Evolutionary conservation across 2,888 invertebrate genomes (phyloP), one percentile per base, ranked within the genome.

Genomic region (Agrypnus murinus): DNA sequence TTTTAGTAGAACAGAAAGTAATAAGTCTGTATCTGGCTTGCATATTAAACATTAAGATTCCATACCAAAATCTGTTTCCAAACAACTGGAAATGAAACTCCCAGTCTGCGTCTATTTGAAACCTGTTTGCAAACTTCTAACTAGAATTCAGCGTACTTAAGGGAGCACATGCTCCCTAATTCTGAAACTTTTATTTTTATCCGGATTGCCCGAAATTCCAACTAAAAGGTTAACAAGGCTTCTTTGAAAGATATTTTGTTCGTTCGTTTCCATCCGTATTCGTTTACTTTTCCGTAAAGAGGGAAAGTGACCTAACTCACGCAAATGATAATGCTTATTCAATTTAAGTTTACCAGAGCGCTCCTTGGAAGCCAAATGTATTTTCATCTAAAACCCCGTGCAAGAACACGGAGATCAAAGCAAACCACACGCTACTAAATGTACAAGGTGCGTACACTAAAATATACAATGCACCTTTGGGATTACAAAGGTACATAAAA

Each of bases 401-500:
- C 34, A 36, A 55, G 53, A 34, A 7, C 36, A n/a, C n/a, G 36
- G 7, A 55, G 53, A 55, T 55, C 53, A 55, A 55, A 55, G 53
- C 34, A 55, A 50, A 34, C 53, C 53, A 17, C 53, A 55, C 53
- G 53, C 34, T 55, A 17, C 34, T 36, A 36, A 32, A 14, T 36
- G 34, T 32, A 34, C 34, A 34, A 55, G 53, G 36, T 55, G 53
- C 53, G 53, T 55, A 34, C 15, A 55, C 12, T 12, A 55, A 55
- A n/a, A n/a, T 14, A 36, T 34, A 55, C 53, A 55, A 55, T 55
- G n/a, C 14, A 25, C 53, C 53, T 15, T 34, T 17, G 12, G 34
- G 34, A 55, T 55, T 55, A 55, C 53, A 55, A 55, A 55, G 36
- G 53, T 34, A n/a, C n/a, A n/a, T n/a, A 34, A 55, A 55, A 55